These are phyloP conservation scores for Gonatopus flavifemur DNA, from an alignment of 1,140 invertebrate genomes.

Conservation along the genomic window DNA sequence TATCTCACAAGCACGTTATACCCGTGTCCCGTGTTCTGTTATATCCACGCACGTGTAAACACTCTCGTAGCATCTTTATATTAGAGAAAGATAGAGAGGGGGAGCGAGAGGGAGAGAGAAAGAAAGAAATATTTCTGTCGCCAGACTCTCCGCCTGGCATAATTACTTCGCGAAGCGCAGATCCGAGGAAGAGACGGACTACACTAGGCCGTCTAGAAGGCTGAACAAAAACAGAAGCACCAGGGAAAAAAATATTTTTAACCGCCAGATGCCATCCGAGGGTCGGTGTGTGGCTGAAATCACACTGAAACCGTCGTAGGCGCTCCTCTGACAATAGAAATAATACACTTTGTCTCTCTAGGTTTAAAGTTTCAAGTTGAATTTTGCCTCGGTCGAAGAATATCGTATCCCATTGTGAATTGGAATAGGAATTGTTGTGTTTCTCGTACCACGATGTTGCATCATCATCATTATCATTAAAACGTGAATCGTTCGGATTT, in stretches of 20 bases:
- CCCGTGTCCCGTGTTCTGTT: neutral
- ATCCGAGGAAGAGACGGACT: too few relatives aligned
- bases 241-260: conserved; percentile 32
- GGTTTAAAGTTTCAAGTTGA: too few relatives aligned
- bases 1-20: too few relatives aligned
- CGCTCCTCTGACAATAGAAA: conserved; percentile 6
- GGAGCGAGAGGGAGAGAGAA: too few relatives aligned
- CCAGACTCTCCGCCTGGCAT: conserved; percentile 19
- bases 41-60: neutral
- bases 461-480: too few relatives aligned
- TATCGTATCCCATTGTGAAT: too few relatives aligned
- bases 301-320: conserved; percentile 10
- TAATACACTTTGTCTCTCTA: too few relatives aligned
- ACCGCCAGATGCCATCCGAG: conserved; percentile 27
- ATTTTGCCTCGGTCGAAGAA: too few relatives aligned
- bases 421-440: too few relatives aligned
- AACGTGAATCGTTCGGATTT: too few relatives aligned
- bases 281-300: conserved; percentile 23
- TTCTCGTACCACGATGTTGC: too few relatives aligned
- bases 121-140: conserved; percentile 26
- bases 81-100: too few relatives aligned
- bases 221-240: conserved; percentile 21
- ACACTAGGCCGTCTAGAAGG: conserved; percentile 13
- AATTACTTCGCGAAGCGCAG: conserved; percentile 30
- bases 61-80: neutral